Evolutionary conservation across 2,888 invertebrate species (phyloP).

Genomic region (Eueremaeus valkanovi): DNA sequence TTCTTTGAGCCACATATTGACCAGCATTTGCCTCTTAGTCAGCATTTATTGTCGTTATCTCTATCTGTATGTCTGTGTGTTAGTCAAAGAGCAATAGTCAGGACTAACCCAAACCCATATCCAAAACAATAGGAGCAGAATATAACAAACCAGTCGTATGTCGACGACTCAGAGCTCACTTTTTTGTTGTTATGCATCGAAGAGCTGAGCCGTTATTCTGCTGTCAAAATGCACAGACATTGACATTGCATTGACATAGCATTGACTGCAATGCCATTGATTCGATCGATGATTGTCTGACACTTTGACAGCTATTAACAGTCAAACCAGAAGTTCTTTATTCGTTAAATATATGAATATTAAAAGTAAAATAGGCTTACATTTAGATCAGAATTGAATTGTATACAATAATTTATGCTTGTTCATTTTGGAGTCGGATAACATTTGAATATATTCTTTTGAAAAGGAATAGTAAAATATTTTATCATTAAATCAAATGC

Average conservation of each 20-base stretch:
- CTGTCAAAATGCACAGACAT: neutral
- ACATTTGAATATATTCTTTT: too few relatives aligned
- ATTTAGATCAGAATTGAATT: too few relatives aligned
- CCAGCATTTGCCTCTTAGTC: neutral
- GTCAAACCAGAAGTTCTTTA: neutral
- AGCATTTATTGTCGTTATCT: neutral
- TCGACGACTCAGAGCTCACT: neutral
- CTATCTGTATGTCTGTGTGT: neutral
- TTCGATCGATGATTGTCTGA: neutral
- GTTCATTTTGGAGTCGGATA: too few relatives aligned
- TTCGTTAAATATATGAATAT: neutral
- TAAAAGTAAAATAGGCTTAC: too few relatives aligned
- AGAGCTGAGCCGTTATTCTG: neutral
- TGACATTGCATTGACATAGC: neutral
- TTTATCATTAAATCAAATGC: too few relatives aligned
- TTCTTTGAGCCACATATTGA: neutral
- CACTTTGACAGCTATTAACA: neutral
- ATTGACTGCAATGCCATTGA: neutral
- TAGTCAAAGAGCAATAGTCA: neutral
- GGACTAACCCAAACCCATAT: neutral
- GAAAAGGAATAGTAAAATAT: too few relatives aligned
- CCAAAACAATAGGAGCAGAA: neutral
- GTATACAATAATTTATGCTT: too few relatives aligned
- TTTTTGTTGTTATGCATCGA: neutral
- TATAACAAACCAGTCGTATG: too few relatives aligned